Evolutionary conservation across 1,140 invertebrate species (phyloP).

Genomic region (Nephila pilipes): DNA sequence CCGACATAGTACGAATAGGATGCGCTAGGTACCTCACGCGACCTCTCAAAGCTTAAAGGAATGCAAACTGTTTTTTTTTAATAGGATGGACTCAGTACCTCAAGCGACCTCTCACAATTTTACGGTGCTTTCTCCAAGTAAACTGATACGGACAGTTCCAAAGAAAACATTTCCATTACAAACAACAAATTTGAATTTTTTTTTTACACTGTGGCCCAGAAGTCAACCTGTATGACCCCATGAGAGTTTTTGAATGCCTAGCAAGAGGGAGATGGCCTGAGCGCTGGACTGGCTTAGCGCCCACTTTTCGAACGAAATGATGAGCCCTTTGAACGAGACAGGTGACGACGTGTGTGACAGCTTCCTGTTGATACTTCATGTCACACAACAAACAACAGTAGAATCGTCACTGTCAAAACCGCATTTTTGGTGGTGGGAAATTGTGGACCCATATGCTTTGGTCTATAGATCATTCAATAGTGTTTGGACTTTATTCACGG

Average conservation of each 20-base stretch:
- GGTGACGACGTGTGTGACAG: slow-evolving; percentile 17
- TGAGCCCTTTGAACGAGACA: background rate
- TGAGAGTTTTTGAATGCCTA: background rate
- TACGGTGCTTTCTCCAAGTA: no score
- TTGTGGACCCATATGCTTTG: background rate
- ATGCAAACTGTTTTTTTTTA: no score
- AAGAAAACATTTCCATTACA: background rate
- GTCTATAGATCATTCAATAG: no score
- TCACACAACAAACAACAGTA: background rate
- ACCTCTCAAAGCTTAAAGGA: no score
- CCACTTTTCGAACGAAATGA: background rate
- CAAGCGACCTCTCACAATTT: no score
- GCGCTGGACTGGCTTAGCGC: background rate
- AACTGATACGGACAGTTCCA: background rate
- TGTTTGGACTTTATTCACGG: no score
- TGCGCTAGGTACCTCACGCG: no score
- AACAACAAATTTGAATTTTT: background rate
- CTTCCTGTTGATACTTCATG: slow-evolving; percentile 23
- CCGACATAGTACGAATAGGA: no score
- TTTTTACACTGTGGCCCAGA: background rate
- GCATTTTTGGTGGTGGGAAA: background rate
- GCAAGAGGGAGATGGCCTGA: background rate
- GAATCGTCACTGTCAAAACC: slow-evolving; percentile 21
- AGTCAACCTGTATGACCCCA: background rate
- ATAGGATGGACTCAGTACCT: no score